phyloP scores from a whole-genome alignment of 2,797 vertebrate species.

The Malacoctenus gilli region DNA sequence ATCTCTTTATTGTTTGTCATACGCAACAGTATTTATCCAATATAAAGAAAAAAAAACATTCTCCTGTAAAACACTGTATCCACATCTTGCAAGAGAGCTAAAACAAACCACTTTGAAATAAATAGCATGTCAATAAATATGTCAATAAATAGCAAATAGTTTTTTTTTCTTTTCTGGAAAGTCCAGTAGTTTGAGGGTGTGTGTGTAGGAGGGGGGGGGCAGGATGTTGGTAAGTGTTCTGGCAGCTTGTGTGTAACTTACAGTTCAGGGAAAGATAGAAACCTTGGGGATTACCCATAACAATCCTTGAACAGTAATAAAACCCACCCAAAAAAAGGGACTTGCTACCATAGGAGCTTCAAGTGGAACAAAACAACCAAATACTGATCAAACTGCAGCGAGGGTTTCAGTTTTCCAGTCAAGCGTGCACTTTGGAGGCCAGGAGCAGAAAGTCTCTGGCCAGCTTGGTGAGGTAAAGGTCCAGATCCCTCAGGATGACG shows the following conservation, averaged over 20 bases:
- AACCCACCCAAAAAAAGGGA: not conserved
- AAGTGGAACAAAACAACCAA: constrained; percentile 4
- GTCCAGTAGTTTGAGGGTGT: constrained; percentile 55
- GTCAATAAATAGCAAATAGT: constrained; percentile 73
- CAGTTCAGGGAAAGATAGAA: constrained; percentile 60
- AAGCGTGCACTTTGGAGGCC: constrained; percentile 45
- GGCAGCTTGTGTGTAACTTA: constrained; percentile 32
- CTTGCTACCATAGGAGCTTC: not conserved
- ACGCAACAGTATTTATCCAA: constrained; percentile 39
- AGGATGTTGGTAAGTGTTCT: constrained; percentile 50
- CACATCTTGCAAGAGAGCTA: constrained; percentile 58
- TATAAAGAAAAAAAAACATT: constrained; percentile 50
- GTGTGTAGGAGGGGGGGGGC: constrained; percentile 36
- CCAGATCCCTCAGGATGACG: constrained; percentile 80
- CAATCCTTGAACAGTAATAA: constrained; percentile 33
- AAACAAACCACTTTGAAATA: constrained; percentile 66
- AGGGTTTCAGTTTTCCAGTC: constrained; percentile 6
- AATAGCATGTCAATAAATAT: constrained; percentile 74
- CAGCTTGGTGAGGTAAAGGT: constrained; percentile 80
- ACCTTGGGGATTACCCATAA: constrained; percentile 76
- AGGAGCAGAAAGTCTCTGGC: constrained; percentile 80
- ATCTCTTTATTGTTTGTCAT: constrained; percentile 62
- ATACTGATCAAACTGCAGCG: constrained; percentile 6
- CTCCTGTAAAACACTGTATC: constrained; percentile 57
- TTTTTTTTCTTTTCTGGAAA: constrained; percentile 78